phyloP scores from a whole-genome alignment of 2,113 vertebrate species.

The Corythoichthys intestinalis region DNA sequence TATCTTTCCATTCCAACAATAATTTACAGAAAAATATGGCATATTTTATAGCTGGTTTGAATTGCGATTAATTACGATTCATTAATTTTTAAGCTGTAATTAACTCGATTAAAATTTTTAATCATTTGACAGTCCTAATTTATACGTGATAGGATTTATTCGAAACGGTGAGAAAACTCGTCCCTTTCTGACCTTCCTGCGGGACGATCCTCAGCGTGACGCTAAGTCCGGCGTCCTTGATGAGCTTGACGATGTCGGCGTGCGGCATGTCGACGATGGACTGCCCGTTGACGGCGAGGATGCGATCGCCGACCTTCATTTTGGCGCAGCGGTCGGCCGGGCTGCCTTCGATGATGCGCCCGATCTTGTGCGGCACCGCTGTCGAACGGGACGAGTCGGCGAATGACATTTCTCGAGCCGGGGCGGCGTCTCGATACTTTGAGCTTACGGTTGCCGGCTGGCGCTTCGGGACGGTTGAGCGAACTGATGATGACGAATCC shows the following conservation, averaged over 20 bases:
- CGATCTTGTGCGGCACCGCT: constrained; percentile 98
- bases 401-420: constrained; percentile 41
- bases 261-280: constrained; percentile 97
- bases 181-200: constrained; percentile 86
- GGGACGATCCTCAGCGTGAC: constrained; percentile 95
- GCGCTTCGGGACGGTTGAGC: constrained; percentile 87
- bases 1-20: no score
- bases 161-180: not conserved
- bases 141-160: no score
- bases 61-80: no score
- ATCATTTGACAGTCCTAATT: no score
- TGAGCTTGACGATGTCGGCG: constrained; percentile 97
- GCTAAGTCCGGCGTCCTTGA: constrained; percentile 96
- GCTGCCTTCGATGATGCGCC: constrained; percentile 96
- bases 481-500: constrained; percentile 99
- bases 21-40: no score
- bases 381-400: constrained; percentile 17
- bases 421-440: not conserved
- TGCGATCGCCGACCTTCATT: constrained; percentile 96
- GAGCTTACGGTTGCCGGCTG: constrained; percentile 82
- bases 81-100: no score
- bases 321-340: constrained; percentile 94
- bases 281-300: constrained; percentile 95
- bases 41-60: no score
- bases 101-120: no score